Conservation (phyloP, 2,113 vertebrate species). For the Gallinago undulata region DNA sequence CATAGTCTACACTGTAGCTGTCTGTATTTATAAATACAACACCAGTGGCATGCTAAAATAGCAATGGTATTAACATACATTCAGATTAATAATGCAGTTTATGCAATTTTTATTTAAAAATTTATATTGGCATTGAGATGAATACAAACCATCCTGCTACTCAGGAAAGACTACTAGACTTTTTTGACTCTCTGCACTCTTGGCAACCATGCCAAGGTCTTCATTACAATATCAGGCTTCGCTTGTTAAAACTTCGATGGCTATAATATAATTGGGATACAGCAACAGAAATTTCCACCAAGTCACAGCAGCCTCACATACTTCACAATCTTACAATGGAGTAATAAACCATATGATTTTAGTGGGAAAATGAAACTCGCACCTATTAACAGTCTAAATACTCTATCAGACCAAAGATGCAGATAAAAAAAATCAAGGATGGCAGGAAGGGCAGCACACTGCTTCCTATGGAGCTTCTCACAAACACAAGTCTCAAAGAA, state of each 20-base stretch:
- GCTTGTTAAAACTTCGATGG: slow-evolving; percentile 25
- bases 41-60: neutral
- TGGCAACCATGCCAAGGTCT: neutral
- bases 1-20: neutral
- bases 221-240: slow-evolving; percentile 32
- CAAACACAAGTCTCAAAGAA: neutral
- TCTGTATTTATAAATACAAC: neutral
- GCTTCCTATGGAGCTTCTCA: neutral
- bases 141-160: neutral
- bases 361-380: neutral
- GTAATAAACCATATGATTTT: neutral
- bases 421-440: neutral
- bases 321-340: neutral
- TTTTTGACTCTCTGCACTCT: neutral
- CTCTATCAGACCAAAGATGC: neutral
- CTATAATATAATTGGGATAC: neutral
- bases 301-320: neutral
- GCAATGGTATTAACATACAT: fast-evolving
- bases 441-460: neutral
- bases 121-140: neutral
- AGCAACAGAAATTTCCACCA: slow-evolving; percentile 2
- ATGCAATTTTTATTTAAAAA: neutral
- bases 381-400: neutral
- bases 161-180: neutral
- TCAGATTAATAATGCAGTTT: neutral